These are phyloP conservation scores for Sceliomorpha sp. DNA, from an alignment of 2,888 invertebrate genomes.

Conservation along the genomic window DNA sequence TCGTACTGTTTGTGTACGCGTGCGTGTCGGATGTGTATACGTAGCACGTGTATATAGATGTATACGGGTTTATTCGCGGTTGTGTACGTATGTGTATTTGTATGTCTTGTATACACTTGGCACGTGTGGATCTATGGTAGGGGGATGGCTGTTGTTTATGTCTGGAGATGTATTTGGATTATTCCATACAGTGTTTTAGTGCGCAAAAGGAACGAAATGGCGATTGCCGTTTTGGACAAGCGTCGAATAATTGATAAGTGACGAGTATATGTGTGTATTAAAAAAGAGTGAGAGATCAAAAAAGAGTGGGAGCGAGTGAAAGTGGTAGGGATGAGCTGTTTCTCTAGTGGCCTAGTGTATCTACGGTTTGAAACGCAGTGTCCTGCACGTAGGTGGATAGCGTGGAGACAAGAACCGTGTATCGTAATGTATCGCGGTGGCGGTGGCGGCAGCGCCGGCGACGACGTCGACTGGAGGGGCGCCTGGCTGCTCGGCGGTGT, in stretches of 20 bases:
- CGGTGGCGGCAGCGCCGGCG: conserved; percentile 64
- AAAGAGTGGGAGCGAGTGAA: conserved; percentile 39
- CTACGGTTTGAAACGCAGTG: conserved; percentile 69
- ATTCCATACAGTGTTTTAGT: conserved; percentile 22
- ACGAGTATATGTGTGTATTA: conserved; percentile 15
- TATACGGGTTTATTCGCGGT: conserved; percentile 16
- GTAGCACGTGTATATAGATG: conserved; percentile 28
- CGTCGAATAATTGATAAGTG: conserved; percentile 27
- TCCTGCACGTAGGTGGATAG: conserved; percentile 71
- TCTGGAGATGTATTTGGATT: conserved; percentile 33
- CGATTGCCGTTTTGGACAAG: conserved; percentile 24
- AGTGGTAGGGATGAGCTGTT: conserved; percentile 53
- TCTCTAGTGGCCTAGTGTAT: conserved; percentile 64
- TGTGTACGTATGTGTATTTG: conserved; percentile 14
- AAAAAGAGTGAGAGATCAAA: conserved; percentile 37
- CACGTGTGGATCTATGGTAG: conserved; percentile 28
- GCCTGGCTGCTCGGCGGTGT: conserved; percentile 61
- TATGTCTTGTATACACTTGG: conserved; percentile 35
- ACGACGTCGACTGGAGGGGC: conserved; percentile 68
- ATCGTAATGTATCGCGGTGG: conserved; percentile 78
- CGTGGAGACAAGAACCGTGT: conserved; percentile 75
- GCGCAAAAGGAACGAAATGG: conserved; percentile 32
- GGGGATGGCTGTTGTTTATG: conserved; percentile 41
- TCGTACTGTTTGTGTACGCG: conserved; percentile 52
- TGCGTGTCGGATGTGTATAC: conserved; percentile 46